Evolutionary conservation across 30 jellyfish, hydroid and myxozoan species (phyloP), one percentile per base, ranked within the genome.

Genomic region (Hydra vulgaris): DNA sequence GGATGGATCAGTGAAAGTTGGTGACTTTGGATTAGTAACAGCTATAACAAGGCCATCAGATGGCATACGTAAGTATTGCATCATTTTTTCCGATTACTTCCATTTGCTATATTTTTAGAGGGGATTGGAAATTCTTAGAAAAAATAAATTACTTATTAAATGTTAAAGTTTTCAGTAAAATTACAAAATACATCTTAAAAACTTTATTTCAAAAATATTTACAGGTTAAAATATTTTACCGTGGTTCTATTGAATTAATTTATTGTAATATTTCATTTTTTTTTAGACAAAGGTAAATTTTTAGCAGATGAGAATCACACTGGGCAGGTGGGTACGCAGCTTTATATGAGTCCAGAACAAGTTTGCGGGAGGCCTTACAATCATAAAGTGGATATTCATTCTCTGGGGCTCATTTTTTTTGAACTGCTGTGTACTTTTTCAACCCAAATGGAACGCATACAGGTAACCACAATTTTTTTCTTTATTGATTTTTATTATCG

Each of bases 331-430:
- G 99, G 99, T 20, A 95, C 99, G 0, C 97, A 95, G 25, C 82
- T 95, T 8, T 95, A 95, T 56, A 95, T 95, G 99, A 87, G 96
- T 71, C 99, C 99, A 4, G 99, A 95, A 70, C 97, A 89, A 93
- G 95, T 81, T 26, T 20, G 74, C 27, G 96, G 99, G 23, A 72
- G 82, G 61, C 82, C 95, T 8, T 95, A 95, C 86, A 87, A 82
- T 78, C 95, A 89, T 80, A 95, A 88, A 78, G 99, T 95, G 7
- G 99, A 95, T 67, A 81, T 95, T 23, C 89, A 95, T 69, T 87
- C 99, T 18, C 87, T 95, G 23, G 99, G 97, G 21, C 84, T 95
- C 21, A 95, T 95, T 26, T 82, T 95, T 52, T 86, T 89, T 72
- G 99, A 95, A 77, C 84, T 95, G 22, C 81, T 95, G n/a, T 71